phyloP scores from a whole-genome alignment of 2,888 invertebrate genomes.

The Clunio marinus region DNA sequence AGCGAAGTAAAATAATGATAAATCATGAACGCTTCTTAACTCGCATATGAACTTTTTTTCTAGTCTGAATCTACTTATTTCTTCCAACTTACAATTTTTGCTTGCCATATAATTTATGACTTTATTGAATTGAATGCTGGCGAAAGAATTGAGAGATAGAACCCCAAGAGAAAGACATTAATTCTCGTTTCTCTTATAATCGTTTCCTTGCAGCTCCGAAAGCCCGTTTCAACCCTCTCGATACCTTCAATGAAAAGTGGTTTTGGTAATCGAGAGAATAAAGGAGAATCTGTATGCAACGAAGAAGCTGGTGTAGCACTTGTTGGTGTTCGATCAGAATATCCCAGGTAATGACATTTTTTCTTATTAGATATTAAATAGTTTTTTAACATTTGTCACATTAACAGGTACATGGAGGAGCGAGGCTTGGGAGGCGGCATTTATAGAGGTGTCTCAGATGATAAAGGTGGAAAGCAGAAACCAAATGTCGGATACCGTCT shows the following conservation, averaged over 20 bases:
- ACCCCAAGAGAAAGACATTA: not conserved
- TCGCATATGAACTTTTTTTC: no score
- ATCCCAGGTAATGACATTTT: constrained; percentile 57
- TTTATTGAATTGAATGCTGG: constrained; percentile 5
- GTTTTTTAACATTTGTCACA: not conserved
- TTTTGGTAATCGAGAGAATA: constrained; percentile 54
- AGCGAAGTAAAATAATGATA: not conserved
- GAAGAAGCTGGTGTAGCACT: constrained; percentile 88
- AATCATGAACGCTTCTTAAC: not conserved
- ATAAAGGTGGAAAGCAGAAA: constrained; percentile 70
- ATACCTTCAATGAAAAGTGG: constrained; percentile 86
- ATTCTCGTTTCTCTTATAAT: not conserved
- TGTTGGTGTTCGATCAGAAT: constrained; percentile 85
- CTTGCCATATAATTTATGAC: constrained; percentile 1
- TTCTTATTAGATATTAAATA: not conserved
- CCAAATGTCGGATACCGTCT: constrained; percentile 96
- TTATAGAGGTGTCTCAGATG: constrained; percentile 64
- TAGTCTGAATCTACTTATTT: no score
- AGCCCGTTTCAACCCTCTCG: constrained; percentile 95
- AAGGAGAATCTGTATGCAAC: constrained; percentile 58
- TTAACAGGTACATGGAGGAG: constrained; percentile 72
- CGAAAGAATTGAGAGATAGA: not conserved
- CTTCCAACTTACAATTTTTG: no score
- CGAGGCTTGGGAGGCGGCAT: constrained; percentile 71
- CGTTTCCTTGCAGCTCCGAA: constrained; percentile 77